These are phyloP conservation scores for Heterohyrax brucei DNA, from an alignment of 2,797 vertebrate species.

Conservation along the genomic window DNA sequence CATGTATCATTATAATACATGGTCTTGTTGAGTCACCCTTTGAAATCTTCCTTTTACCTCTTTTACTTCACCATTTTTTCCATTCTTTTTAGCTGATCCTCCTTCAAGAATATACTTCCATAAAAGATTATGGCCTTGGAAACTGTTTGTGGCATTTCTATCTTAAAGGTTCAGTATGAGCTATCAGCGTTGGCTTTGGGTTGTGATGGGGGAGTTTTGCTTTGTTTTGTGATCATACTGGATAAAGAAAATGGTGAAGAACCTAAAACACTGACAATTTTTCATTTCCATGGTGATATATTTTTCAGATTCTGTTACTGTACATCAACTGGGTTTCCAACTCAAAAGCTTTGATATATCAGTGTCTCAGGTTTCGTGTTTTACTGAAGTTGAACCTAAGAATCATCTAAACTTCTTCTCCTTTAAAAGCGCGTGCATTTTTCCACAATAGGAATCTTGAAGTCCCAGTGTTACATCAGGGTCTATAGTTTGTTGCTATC, in stretches of 20 bases:
- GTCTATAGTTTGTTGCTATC: not conserved
- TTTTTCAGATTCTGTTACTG: constrained; percentile 47
- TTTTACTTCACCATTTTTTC: too few species aligned
- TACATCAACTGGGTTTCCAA: constrained; percentile 54
- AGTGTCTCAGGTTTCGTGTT: constrained; percentile 47
- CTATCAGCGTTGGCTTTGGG: not conserved
- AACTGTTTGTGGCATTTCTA: not conserved
- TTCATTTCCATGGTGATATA: constrained; percentile 69
- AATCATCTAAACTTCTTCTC: not conserved
- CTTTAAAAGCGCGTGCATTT: not conserved
- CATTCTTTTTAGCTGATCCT: too few species aligned
- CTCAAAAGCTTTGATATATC: constrained; percentile 46
- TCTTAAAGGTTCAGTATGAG: not conserved
- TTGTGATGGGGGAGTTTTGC: too few species aligned
- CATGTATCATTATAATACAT: too few species aligned
- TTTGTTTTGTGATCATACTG: not conserved
- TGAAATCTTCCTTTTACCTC: too few species aligned
- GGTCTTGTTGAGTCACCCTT: too few species aligned
- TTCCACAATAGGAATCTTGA: not conserved
- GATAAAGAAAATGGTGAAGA: not conserved
- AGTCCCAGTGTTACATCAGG: not conserved
- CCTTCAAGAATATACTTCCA: not conserved
- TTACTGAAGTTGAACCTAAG: not conserved
- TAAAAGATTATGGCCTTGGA: not conserved
- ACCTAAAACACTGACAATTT: constrained; percentile 25